Evolutionary conservation across 2,888 invertebrate genomes (phyloP).

Genomic region (Trachelus stipa): DNA sequence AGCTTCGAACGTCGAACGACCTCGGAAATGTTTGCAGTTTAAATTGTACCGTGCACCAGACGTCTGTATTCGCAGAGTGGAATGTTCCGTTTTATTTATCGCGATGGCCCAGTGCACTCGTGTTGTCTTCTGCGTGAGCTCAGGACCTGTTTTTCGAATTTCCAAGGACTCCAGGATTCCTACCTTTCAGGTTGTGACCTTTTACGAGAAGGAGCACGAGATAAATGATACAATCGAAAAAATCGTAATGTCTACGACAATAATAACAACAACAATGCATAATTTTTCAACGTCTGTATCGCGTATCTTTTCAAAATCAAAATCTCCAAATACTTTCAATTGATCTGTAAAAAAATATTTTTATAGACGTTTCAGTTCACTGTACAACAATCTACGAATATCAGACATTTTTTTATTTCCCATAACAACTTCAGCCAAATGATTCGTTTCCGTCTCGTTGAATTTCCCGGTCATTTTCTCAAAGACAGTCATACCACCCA

Average conservation of each 20-base stretch:
- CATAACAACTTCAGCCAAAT: neutral
- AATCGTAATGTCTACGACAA: no score
- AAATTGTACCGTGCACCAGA: neutral
- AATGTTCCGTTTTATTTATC: neutral
- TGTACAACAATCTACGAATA: neutral
- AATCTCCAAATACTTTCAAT: neutral
- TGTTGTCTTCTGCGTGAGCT: neutral
- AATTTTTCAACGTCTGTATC: no score
- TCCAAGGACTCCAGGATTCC: neutral
- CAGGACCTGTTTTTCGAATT: neutral
- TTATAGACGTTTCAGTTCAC: neutral
- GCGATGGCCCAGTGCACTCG: neutral
- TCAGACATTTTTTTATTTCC: neutral
- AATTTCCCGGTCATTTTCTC: neutral
- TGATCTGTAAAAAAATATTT: neutral
- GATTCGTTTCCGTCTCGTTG: neutral
- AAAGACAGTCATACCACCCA: neutral
- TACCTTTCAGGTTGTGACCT: neutral
- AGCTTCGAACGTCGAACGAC: neutral
- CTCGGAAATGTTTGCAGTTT: neutral
- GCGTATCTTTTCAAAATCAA: neutral
- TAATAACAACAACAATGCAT: no score
- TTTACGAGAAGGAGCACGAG: neutral
- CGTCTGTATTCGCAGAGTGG: neutral
- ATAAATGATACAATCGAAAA: neutral